Conservation (phyloP, 1,140 invertebrate genomes). For the Aphaenogaster ashmeadi region DNA sequence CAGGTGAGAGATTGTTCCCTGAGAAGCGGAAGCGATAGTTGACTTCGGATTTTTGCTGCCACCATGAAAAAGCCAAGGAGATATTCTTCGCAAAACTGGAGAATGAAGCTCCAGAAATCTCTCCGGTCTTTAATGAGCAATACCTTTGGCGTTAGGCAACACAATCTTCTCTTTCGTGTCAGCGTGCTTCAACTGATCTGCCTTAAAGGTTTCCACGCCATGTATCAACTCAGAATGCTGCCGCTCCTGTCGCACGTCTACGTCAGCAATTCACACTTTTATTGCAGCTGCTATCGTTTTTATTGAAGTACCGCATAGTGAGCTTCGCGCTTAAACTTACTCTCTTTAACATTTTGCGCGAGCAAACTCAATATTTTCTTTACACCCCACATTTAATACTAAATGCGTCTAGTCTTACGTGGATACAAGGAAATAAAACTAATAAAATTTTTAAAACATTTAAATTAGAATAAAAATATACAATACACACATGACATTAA, state of each 20-base stretch:
- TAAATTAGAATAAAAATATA: slow-evolving; percentile 22
- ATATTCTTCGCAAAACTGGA: not conserved
- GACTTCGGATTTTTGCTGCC: not conserved
- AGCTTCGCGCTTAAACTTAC: slow-evolving; percentile 8
- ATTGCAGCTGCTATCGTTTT: slow-evolving; percentile 36
- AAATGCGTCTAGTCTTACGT: slow-evolving; percentile 10
- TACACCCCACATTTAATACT: not conserved
- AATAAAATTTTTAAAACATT: slow-evolving; percentile 8
- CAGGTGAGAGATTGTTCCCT: not conserved
- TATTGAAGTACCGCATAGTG: not conserved
- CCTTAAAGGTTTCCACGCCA: slow-evolving; percentile 91
- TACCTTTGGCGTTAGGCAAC: slow-evolving; percentile 93
- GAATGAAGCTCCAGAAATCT: not conserved
- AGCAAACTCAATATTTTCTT: slow-evolving; percentile 8
- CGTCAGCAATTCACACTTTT: slow-evolving; percentile 66
- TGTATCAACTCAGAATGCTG: slow-evolving; percentile 92
- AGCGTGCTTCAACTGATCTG: slow-evolving; percentile 91
- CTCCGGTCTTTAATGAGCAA: slow-evolving; percentile 56
- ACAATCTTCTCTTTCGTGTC: slow-evolving; percentile 93
- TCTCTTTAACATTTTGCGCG: not conserved
- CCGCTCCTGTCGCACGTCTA: slow-evolving; percentile 93
- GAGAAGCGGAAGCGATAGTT: slow-evolving; percentile 22
- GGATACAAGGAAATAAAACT: not conserved
- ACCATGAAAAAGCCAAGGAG: not conserved
- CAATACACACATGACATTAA: not conserved